These are phyloP conservation scores for Camponotus pennsylvanicus DNA, from an alignment of 1,140 invertebrate species.

Conservation along the genomic window DNA sequence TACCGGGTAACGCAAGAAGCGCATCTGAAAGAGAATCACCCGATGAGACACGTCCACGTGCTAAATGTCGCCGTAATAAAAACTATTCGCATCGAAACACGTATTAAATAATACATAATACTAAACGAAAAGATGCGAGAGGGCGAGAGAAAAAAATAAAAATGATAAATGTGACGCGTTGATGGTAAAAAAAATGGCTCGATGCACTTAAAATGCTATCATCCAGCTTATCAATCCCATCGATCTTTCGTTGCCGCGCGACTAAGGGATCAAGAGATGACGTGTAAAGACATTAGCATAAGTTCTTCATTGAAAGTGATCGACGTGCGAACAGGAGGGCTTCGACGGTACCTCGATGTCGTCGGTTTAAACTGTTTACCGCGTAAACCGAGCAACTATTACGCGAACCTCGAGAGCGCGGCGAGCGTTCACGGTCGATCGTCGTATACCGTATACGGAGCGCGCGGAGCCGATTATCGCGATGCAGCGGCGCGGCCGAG, in stretches of 20 bases:
- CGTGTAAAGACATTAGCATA: constrained; percentile 16
- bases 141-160: too few relatives aligned
- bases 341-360: constrained; percentile 46
- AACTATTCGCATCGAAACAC: neutral
- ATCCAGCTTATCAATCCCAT: neutral
- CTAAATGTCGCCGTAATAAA: neutral
- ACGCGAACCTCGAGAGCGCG: constrained; percentile 48
- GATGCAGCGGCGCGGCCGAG: constrained; percentile 70
- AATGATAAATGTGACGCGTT: neutral
- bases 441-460: constrained; percentile 70
- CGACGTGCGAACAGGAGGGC: constrained; percentile 22
- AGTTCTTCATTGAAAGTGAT: constrained; percentile 49
- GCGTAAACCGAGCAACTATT: constrained; percentile 59
- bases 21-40: constrained; percentile 29
- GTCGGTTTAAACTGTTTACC: constrained; percentile 66
- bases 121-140: neutral
- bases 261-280: constrained; percentile 20
- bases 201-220: neutral
- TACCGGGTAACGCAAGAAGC: constrained; percentile 45
- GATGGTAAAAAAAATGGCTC: too few relatives aligned
- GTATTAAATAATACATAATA: neutral
- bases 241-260: neutral
- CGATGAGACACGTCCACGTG: neutral
- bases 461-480: constrained; percentile 67
- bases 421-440: constrained; percentile 54